Conservation (phyloP, 2,113 vertebrate genomes). For the Hirundichthys speculiger region DNA sequence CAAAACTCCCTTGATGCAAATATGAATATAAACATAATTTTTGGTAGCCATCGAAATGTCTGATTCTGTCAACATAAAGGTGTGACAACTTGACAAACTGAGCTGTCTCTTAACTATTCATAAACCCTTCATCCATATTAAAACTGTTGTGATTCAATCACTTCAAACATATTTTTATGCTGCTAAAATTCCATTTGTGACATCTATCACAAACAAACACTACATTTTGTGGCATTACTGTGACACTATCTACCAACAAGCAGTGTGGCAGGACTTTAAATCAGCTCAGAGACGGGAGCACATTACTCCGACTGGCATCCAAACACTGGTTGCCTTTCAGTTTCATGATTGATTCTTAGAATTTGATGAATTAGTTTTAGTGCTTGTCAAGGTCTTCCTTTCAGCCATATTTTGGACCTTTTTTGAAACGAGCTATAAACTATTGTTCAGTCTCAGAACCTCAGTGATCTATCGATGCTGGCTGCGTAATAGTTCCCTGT, state of each 20-base stretch:
- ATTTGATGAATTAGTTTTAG: conserved; percentile 25
- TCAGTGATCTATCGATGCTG: conserved; percentile 2
- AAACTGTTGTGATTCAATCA: neutral
- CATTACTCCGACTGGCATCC: conserved; percentile 56
- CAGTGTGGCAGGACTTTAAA: conserved; percentile 33
- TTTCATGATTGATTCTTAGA: conserved; percentile 53
- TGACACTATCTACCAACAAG: conserved; percentile 29
- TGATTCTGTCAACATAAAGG: conserved; percentile 1
- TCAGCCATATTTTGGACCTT: conserved; percentile 46
- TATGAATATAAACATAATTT: too few relatives aligned
- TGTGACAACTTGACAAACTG: conserved; percentile 19
- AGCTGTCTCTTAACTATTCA: conserved; percentile 2
- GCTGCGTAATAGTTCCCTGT: conserved; percentile 35
- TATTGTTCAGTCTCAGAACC: conserved; percentile 45
- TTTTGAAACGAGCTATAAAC: conserved; percentile 48
- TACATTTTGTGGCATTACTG: conserved; percentile 12
- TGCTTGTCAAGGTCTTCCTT: conserved; percentile 51
- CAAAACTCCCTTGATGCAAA: too few relatives aligned
- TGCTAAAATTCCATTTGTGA: conserved; percentile 8
- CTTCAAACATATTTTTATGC: neutral
- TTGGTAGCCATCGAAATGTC: conserved; percentile 9
- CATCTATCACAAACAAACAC: neutral
- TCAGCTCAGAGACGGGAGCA: conserved; percentile 43
- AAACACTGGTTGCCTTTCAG: conserved; percentile 55
- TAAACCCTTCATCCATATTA: conserved; percentile 2